Conservation (phyloP, 1,140 invertebrate species). For the Lepidostoma basale region DNA sequence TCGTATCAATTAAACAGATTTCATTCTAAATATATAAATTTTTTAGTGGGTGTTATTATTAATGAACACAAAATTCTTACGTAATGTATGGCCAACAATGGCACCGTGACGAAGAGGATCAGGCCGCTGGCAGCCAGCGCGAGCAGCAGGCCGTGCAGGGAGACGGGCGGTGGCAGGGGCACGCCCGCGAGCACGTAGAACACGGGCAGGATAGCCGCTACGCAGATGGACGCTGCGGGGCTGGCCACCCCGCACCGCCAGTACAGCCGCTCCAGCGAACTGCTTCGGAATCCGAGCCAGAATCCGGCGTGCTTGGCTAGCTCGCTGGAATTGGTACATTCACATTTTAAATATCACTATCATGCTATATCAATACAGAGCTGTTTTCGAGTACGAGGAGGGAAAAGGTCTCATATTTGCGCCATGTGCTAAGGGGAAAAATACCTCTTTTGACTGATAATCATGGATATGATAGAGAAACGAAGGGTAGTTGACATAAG, state of each 20-base stretch:
- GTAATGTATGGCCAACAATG: conserved; percentile 7
- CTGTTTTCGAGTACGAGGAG: too few relatives aligned
- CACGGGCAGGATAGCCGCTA: conserved; percentile 48
- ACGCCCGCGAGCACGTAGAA: conserved; percentile 40
- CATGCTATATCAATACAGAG: too few relatives aligned
- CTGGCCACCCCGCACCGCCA: conserved; percentile 59
- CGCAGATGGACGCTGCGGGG: conserved; percentile 54
- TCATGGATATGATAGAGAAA: too few relatives aligned
- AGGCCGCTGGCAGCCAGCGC: conserved; percentile 50
- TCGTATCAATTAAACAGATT: too few relatives aligned
- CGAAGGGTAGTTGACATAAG: too few relatives aligned
- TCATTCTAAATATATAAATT: too few relatives aligned
- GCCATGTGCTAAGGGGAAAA: too few relatives aligned
- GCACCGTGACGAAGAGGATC: conserved; percentile 16
- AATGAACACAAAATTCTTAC: neutral
- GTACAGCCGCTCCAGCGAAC: conserved; percentile 69
- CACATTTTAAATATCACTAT: too few relatives aligned
- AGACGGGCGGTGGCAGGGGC: conserved; percentile 58
- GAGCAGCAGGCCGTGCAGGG: conserved; percentile 58
- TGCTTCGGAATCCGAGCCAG: conserved; percentile 70
- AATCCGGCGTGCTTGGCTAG: conserved; percentile 71
- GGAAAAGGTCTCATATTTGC: too few relatives aligned
- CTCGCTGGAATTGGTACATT: conserved; percentile 62
- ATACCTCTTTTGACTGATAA: too few relatives aligned
- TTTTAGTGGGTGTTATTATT: too few relatives aligned